These are phyloP conservation scores for Callimorpha dominula DNA, from an alignment of 2,888 invertebrate genomes.

Conservation along the genomic window DNA sequence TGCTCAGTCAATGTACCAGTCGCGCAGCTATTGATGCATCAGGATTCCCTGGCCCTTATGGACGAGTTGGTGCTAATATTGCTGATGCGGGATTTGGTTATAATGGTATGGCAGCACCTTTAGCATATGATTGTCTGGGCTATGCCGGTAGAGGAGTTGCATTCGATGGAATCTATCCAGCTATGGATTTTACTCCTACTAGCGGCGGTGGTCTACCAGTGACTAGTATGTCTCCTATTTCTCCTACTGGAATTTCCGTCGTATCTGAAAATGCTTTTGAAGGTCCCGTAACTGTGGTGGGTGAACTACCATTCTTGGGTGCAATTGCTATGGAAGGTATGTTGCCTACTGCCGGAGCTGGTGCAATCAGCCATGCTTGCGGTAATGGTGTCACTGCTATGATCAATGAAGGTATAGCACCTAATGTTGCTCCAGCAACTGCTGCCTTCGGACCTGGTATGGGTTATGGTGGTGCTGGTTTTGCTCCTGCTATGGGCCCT, in stretches of 20 bases:
- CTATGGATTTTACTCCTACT: neutral
- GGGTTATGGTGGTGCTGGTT: neutral
- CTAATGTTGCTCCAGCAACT: neutral
- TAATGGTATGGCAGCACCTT: too few species aligned
- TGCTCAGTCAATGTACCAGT: too few species aligned
- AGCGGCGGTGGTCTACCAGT: neutral
- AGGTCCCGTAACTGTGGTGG: constrained; percentile 44
- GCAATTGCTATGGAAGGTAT: constrained; percentile 51
- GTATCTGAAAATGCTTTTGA: constrained; percentile 45
- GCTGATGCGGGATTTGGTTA: too few species aligned
- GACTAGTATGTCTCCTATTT: constrained; percentile 29
- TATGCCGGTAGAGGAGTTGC: too few species aligned
- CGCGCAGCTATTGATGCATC: too few species aligned
- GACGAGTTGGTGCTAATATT: neutral
- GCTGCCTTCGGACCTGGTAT: neutral
- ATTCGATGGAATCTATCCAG: too few species aligned
- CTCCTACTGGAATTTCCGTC: constrained; percentile 38
- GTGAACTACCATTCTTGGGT: constrained; percentile 63
- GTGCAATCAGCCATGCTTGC: constrained; percentile 52
- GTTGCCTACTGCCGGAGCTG: constrained; percentile 50
- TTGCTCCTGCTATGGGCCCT: neutral
- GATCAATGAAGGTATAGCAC: constrained; percentile 9
- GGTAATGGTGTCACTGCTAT: constrained; percentile 56
- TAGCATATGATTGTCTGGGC: too few species aligned
- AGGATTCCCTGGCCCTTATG: neutral